Base-by-base conservation (phyloP, 1,140 invertebrate species). In the Sitobion miscanthi region DNA sequence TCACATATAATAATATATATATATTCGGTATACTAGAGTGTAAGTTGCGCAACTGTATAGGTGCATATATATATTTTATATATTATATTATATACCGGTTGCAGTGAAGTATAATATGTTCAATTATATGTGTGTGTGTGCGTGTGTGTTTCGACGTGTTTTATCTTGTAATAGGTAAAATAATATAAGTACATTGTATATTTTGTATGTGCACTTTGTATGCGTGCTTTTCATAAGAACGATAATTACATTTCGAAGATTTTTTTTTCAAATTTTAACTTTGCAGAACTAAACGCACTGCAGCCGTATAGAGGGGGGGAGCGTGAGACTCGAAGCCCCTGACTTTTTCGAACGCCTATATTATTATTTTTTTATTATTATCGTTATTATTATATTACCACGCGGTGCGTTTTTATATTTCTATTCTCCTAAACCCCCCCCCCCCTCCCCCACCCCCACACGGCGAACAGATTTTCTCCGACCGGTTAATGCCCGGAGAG, bases 401-500 rank as follows among this genome's bases (percentile, higher is more conserved):
- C 8, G 21, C 49, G 87, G 21, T 54, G 49, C 49, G n/a, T 11
- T 89, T 89, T 54, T 23, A 52, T 54, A 52, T 54, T 38, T 89
- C 14, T 62, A 52, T 88, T 86, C 30, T 42, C 54, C n/a, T 54
- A 25, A 30, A 20, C 5, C 9, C 4, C 23, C 25, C n/a, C 5
- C 9, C 4, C 23, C 25, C 25, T 17, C 20, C 9, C 17, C 52
- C 45, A 0, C 25, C 8, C 69, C 7, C 25, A 3, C 49, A 17
- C 57, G 38, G 89, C 9, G 21, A 38, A 21, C 83, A 9, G 82
- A 52, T 49, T 93, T 93, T 93, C 47, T 52, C 47, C 77, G 82
- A 93, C 77, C 82, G 91, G 91, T 93, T 52, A 82, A 52, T 45
- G 91, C n/a, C 91, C 91, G 91, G 0, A 54, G 62, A 69, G 62